Evolutionary conservation across 1,140 invertebrate species (phyloP).

Genomic region (Cydia fagiglandana): DNA sequence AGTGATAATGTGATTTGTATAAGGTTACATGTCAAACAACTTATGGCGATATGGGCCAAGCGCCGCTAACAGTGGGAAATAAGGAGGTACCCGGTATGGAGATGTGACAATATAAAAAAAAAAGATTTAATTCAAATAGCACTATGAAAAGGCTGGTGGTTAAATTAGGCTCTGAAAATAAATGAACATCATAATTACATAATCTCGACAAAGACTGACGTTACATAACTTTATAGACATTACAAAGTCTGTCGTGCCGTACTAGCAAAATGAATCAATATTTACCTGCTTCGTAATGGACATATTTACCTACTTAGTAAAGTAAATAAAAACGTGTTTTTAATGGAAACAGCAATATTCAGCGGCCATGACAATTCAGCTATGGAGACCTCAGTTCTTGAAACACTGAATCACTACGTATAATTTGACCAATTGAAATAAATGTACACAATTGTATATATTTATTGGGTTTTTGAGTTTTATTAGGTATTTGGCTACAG

Average conservation of each 20-base stretch:
- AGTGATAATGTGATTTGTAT: not conserved
- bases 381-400: not conserved
- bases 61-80: not conserved
- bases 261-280: conserved; percentile 15
- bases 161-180: not conserved
- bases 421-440: too few relatives aligned
- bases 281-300: conserved; percentile 15
- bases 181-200: not conserved
- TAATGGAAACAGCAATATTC: not conserved
- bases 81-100: not conserved
- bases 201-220: not conserved
- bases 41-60: not conserved
- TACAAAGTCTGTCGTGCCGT: not conserved
- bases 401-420: too few relatives aligned
- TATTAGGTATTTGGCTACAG: too few relatives aligned
- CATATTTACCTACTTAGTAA: conserved; percentile 30
- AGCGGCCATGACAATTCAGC: not conserved
- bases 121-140: too few relatives aligned
- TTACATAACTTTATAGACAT: conserved; percentile 12
- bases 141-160: too few relatives aligned
- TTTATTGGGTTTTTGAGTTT: too few relatives aligned
- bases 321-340: conserved; percentile 22
- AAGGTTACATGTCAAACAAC: not conserved
- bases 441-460: too few relatives aligned
- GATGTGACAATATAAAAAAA: too few relatives aligned